A percentile compares a stretch with the other conserved stretches of the same genome.
Evolutionary conservation across 2,113 vertebrate species (phyloP).

Genomic region (Cephalopterus ornatus): DNA sequence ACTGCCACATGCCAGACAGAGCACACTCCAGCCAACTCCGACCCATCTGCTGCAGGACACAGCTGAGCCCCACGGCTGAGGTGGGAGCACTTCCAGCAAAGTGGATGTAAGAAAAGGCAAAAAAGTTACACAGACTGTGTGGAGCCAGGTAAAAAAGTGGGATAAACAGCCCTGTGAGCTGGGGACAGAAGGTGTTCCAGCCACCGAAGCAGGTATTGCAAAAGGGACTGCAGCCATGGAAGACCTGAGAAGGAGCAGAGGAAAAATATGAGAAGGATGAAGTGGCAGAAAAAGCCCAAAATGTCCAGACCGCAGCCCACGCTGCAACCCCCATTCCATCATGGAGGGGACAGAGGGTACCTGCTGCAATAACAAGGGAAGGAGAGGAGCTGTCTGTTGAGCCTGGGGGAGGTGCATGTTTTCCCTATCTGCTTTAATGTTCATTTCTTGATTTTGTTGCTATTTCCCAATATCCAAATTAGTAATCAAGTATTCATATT

Average conservation of each 20-base stretch:
- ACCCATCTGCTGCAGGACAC: background rate
- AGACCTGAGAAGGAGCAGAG: background rate
- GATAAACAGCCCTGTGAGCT: background rate
- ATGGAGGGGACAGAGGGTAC: rapidly evolving
- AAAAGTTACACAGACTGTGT: background rate
- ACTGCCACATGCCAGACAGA: background rate
- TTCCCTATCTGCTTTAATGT: background rate
- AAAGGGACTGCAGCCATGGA: background rate
- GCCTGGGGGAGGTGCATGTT: background rate
- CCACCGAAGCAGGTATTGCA: background rate
- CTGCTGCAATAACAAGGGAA: background rate
- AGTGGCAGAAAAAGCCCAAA: rapidly evolving
- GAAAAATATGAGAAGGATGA: background rate
- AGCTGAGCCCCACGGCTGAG: rapidly evolving
- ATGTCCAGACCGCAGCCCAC: rapidly evolving
- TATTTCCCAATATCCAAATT: background rate
- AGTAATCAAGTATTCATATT: background rate
- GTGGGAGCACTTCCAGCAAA: rapidly evolving
- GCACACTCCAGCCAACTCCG: background rate
- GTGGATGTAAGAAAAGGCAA: background rate
- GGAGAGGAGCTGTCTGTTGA: background rate
- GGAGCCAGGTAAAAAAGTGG: background rate
- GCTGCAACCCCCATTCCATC: rapidly evolving
- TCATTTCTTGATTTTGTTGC: rapidly evolving
- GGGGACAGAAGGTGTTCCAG: background rate